phyloP scores from a whole-genome alignment of 2,113 vertebrate species.

The Zapus hudsonius region DNA sequence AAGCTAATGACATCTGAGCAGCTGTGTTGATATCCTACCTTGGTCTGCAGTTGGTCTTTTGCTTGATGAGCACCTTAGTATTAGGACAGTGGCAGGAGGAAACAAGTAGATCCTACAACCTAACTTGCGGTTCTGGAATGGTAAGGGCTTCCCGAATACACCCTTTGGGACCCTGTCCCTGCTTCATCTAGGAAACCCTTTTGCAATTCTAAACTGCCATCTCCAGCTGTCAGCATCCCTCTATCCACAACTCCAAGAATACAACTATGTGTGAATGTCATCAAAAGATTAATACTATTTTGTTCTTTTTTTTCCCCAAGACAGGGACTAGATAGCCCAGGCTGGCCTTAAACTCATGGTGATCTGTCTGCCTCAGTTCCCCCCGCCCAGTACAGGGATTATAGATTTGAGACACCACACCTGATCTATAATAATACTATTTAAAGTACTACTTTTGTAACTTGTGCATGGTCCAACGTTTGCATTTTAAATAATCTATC shows the following conservation, averaged over 20 bases:
- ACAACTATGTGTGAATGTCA: not conserved
- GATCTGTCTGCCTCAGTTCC: no score
- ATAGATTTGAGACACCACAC: no score
- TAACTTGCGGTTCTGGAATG: not conserved
- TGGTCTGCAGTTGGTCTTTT: conserved; percentile 35
- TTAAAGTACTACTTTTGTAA: conserved; percentile 5
- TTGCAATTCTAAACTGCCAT: not conserved
- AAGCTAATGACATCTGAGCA: not conserved
- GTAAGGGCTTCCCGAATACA: not conserved
- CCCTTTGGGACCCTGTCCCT: not conserved
- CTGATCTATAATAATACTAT: not conserved
- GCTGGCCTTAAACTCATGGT: no score
- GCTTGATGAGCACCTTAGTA: not conserved
- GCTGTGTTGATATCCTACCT: not conserved
- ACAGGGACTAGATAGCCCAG: no score
- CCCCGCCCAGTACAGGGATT: no score
- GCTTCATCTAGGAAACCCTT: conserved; percentile 23
- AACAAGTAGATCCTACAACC: not conserved
- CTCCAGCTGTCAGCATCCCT: not conserved
- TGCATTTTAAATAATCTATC: not conserved
- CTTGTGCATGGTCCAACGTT: conserved; percentile 19
- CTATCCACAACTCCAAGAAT: not conserved
- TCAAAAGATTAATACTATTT: not conserved
- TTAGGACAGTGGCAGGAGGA: not conserved
- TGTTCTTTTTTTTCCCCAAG: not conserved